Evolutionary conservation across 2,797 vertebrate species (phyloP), one percentile per base, ranked within the genome.

Genomic region (Salmo trutta): DNA sequence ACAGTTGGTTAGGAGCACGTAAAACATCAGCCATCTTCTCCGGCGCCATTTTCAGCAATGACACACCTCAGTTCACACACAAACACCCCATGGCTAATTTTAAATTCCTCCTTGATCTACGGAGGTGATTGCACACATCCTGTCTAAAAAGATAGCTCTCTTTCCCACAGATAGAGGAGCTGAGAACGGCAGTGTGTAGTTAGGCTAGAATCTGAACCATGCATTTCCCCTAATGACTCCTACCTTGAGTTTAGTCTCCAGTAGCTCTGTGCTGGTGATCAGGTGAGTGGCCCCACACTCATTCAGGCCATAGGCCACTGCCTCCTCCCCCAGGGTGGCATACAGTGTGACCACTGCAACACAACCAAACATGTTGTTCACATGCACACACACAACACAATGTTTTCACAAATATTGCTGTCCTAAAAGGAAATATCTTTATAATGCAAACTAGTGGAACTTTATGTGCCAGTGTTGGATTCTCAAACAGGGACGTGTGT

Each of bases 191-290:
- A 17, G 29, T 33, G 66, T 68, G 27, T 19, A 17, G 29, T 68
- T n/a, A 7, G 66, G 7, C 4, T 33, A 31, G 29, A 36, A 5
- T 64, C 29, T 16, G 29, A 17, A 33, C 29, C 66, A 33, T 68
- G 15, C 5, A 19, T 68, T 5, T 68, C 16, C 65, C n/a, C 66
- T 19, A 3, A 68, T 33, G 29, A 64, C 3, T 62, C 68, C 12
- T 78, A 96, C 96, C 94, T 96, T 96, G 5, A 97, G 93, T 85
- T 96, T 97, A 74, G 82, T 91, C 83, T 96, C 94, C 4, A 97
- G 90, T 77, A 97, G 94, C 76, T 96, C 96, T 77, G 87, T 81
- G 29, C 96, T 97, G 1, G 96, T 97, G 83, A 97, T 87, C 77
- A 97, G 91, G 80, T 96, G 95, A 0, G 94, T 91, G 19, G 95